Evolutionary conservation across 2,888 invertebrate species (phyloP).

Genomic region (Pachycephus smyrnensis): DNA sequence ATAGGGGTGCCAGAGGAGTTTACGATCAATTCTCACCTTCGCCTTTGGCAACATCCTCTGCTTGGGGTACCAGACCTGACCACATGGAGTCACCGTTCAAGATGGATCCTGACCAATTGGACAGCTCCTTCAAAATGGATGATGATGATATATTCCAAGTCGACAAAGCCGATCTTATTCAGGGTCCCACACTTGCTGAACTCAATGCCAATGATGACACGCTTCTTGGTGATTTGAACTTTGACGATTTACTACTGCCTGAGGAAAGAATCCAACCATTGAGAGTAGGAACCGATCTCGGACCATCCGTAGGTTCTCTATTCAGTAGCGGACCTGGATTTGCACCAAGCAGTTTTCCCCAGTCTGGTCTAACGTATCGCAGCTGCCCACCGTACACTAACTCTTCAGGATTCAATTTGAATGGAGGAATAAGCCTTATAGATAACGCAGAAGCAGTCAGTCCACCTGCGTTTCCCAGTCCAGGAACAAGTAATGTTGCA

Average conservation of each 20-base stretch:
- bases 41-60: conserved; percentile 51
- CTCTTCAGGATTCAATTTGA: conserved; percentile 50
- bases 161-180: conserved; percentile 87
- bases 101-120: conserved; percentile 56
- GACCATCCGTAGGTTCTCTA: conserved; percentile 37
- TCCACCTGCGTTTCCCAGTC: conserved; percentile 62
- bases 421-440: conserved; percentile 47
- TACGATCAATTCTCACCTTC: conserved; percentile 64
- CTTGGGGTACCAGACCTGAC: conserved; percentile 70
- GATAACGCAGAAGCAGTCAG: conserved; percentile 62
- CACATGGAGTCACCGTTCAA: conserved; percentile 54
- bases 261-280: conserved; percentile 70
- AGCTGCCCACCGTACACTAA: conserved; percentile 45
- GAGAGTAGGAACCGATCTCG: conserved; percentile 37
- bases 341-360: conserved; percentile 62
- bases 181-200: conserved; percentile 87
- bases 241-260: conserved; percentile 84
- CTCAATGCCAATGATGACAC: conserved; percentile 88
- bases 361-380: conserved; percentile 50
- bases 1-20: conserved; percentile 53
- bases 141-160: conserved; percentile 92
- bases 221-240: conserved; percentile 84
- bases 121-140: conserved; percentile 79
- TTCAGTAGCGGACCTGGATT: conserved; percentile 42
- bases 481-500: conserved; percentile 60